phyloP scores from a whole-genome alignment of 2,888 invertebrate species.

The Acanthoscelides obtectus region DNA sequence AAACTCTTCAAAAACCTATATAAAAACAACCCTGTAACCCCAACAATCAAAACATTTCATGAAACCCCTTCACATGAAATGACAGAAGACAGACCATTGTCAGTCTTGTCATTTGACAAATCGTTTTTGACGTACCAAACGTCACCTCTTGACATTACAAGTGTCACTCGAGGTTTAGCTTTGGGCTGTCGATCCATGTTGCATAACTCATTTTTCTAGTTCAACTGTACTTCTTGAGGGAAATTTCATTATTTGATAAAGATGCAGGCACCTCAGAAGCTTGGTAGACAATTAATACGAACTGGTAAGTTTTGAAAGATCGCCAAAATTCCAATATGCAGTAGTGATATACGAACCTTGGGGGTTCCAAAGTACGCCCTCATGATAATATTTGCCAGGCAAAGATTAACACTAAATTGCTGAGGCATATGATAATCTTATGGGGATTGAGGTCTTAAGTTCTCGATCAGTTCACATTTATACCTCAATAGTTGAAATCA shows the following conservation, averaged over 20 bases:
- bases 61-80: neutral
- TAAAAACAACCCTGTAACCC: neutral
- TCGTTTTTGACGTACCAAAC: no score
- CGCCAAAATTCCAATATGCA: no score
- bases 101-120: no score
- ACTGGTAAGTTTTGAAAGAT: neutral
- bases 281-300: neutral
- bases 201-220: neutral
- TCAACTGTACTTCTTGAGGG: neutral
- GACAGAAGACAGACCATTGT: neutral
- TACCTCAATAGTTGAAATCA: no score
- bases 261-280: neutral
- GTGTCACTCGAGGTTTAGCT: no score
- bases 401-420: no score
- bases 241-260: neutral
- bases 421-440: no score
- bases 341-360: no score
- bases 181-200: neutral
- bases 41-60: neutral
- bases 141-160: no score
- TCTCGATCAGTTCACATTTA: no score
- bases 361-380: neutral
- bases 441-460: no score
- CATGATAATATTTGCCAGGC: no score
- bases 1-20: neutral